phyloP scores from a whole-genome alignment of 2,113 vertebrate species.

The Ophthalmolycus amberensis region DNA sequence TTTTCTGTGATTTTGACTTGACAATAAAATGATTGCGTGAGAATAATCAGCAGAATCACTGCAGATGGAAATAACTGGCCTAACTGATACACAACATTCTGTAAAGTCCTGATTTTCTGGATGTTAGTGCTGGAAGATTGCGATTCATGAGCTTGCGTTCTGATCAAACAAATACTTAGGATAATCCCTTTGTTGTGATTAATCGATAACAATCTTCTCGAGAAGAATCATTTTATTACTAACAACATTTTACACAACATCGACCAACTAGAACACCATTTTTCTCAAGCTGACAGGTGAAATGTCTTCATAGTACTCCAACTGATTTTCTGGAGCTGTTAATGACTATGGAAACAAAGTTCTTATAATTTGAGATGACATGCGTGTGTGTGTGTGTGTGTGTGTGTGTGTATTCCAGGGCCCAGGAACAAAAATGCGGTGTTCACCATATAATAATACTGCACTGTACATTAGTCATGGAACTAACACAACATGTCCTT shows the following conservation, averaged over 20 bases:
- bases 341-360: slow-evolving; percentile 5
- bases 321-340: slow-evolving; percentile 25
- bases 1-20: neutral
- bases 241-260: slow-evolving; percentile 36
- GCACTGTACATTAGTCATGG: slow-evolving; percentile 46
- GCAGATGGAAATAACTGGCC: neutral
- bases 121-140: neutral
- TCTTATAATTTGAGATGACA: slow-evolving; percentile 41
- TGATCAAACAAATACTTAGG: slow-evolving; percentile 11
- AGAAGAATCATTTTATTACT: slow-evolving; percentile 83
- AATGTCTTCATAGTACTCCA: neutral
- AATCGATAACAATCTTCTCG: slow-evolving; percentile 85
- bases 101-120: neutral
- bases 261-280: neutral
- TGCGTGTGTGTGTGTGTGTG: slow-evolving; percentile 14
- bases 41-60: neutral
- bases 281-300: slow-evolving; percentile 14
- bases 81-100: neutral
- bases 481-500: slow-evolving; percentile 42
- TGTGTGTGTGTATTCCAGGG: slow-evolving; percentile 41
- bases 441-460: slow-evolving; percentile 49
- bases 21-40: neutral
- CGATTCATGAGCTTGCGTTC: neutral
- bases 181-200: slow-evolving; percentile 11
- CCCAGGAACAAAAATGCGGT: slow-evolving; percentile 31